Conservation (phyloP, 2,797 vertebrate species). For the Clamator glandarius region DNA sequence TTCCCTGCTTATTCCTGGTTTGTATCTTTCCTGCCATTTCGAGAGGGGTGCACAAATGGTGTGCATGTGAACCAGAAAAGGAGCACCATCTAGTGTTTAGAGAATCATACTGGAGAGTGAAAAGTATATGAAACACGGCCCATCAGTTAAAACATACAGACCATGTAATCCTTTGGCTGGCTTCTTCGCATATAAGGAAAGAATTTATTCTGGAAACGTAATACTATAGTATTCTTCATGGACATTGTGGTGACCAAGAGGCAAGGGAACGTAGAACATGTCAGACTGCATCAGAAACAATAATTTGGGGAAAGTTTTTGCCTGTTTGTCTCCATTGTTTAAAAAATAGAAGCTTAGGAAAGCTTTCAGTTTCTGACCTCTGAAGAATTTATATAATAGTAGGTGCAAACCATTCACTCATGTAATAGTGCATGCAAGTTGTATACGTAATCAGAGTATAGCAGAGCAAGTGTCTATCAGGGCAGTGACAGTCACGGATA, state of each 20-base stretch:
- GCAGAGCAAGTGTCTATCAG: neutral
- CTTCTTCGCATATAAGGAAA: neutral
- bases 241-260: neutral
- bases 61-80: neutral
- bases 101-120: neutral
- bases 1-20: neutral
- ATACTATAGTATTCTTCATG: neutral
- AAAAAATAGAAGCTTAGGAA: neutral
- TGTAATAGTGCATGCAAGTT: neutral
- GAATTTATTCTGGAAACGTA: neutral
- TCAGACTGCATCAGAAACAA: neutral
- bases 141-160: neutral
- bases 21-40: neutral
- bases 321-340: neutral
- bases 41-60: neutral
- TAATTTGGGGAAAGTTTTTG: neutral
- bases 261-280: neutral
- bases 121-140: neutral
- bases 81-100: conserved; percentile 37
- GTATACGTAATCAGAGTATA: neutral
- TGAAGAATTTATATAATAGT: no score
- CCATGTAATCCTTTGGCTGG: neutral
- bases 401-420: no score
- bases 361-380: no score
- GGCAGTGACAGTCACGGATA: neutral